A percentile compares a stretch with the other conserved stretches of the same genome.
Evolutionary conservation across 1,140 invertebrate species (phyloP).

Genomic region (Sinonovacula constricta): DNA sequence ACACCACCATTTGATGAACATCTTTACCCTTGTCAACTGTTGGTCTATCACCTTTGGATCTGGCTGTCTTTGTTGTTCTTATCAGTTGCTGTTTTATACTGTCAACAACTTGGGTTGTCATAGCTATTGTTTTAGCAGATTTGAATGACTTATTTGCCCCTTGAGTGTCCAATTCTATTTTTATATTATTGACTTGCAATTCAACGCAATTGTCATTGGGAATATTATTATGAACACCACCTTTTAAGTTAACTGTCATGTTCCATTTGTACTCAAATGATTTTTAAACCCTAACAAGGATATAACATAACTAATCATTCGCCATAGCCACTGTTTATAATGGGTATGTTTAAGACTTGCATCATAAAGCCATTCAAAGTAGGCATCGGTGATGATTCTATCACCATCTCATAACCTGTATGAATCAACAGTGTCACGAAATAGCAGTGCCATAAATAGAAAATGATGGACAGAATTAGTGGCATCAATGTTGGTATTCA

Average conservation of each 20-base stretch:
- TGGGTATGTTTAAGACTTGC: constrained; percentile 21
- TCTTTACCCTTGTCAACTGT: constrained; percentile 29
- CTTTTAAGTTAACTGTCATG: constrained; percentile 30
- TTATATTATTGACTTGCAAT: constrained; percentile 28
- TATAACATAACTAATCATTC: constrained; percentile 9
- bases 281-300: constrained; percentile 3
- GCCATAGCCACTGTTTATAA: constrained; percentile 38
- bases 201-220: constrained; percentile 50
- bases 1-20: constrained; percentile 16
- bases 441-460: constrained; percentile 21
- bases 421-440: constrained; percentile 41
- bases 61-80: constrained; percentile 7
- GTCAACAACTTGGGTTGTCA: constrained; percentile 38
- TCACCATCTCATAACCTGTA: constrained; percentile 49
- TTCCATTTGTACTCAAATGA: constrained; percentile 49
- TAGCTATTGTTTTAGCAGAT: constrained; percentile 9
- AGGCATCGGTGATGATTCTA: constrained; percentile 43
- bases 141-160: constrained; percentile 44
- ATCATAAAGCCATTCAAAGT: constrained; percentile 39
- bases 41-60: constrained; percentile 13
- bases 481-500: not conserved
- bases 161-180: constrained; percentile 35
- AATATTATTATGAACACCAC: constrained; percentile 46
- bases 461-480: constrained; percentile 19
- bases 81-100: constrained; percentile 11